These are phyloP conservation scores for Glossophaga mutica DNA, from an alignment of 2,797 vertebrate species.

Conservation along the genomic window DNA sequence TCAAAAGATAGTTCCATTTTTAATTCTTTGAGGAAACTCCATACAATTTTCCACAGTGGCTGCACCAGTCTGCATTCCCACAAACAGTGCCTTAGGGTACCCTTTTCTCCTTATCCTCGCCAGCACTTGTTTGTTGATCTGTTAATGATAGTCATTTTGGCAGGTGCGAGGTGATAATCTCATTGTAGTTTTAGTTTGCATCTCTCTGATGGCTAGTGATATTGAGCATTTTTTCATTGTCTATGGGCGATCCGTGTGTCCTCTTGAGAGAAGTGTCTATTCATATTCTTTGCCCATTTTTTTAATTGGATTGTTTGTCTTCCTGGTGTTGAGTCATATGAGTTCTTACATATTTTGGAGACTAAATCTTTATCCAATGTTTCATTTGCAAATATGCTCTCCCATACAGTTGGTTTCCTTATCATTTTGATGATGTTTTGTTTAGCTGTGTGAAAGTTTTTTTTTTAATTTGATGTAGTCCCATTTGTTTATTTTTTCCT, in stretches of 20 bases:
- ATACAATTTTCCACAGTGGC: neutral
- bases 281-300: neutral
- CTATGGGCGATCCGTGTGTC: neutral
- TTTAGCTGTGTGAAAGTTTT: neutral
- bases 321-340: neutral
- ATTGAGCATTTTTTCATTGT: neutral
- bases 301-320: neutral
- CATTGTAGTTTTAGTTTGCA: neutral
- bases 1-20: neutral
- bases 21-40: neutral
- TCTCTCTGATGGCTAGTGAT: neutral
- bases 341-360: neutral
- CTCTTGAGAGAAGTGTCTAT: neutral
- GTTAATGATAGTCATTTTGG: neutral
- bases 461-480: neutral
- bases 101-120: neutral
- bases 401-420: neutral
- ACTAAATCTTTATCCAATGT: neutral
- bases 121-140: neutral
- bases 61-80: neutral
- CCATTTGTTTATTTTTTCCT: neutral
- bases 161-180: neutral
- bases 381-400: neutral
- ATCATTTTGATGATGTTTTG: neutral
- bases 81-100: neutral